Evolutionary conservation across 2,113 vertebrate species (phyloP), one percentile per base, ranked within the genome.

Genomic region (Podarcis raffonei): DNA sequence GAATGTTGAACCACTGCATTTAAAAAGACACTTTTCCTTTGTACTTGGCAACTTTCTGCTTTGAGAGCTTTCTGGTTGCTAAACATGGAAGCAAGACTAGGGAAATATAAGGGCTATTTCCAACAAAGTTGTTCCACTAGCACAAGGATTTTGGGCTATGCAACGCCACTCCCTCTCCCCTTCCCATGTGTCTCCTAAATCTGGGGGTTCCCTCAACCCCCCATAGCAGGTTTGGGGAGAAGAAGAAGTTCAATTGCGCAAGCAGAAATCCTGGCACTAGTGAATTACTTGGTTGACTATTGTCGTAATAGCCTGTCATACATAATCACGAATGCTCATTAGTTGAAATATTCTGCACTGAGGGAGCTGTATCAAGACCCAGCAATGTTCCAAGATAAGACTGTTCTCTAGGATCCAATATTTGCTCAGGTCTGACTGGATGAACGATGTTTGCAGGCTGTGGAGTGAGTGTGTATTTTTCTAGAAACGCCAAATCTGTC

Each of bases 391-490:
- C 98, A 81, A 99, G 97, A 65, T 99, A 99, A 0, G 98, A 98
- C 92, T 98, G 99, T 89, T 99, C 98, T 95, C 98, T 96, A 35
- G 98, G 97, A 94, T 99, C 99, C 88, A 99, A 94, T 95, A 99
- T 98, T 87, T 99, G 99, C 83, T 99, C 98, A 1, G 98, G 95
- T 80, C 98, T 97, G 6, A 99, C 98, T 0, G 98, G 98, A 93
- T 99, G 98, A 74, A 98, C 97, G 35, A 99, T 97, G 90, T 98
- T 98, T 82, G 98, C 93, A 5, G 98, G 98, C 88, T 98, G 99
- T 30, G 98, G 98, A 53, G 97, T 98, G 23, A 99, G 97, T 3
- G 98, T 98, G 59, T 99, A 99, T 85, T 99, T 99, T 91, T 99
- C 99, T 23, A 99, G 95, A 94, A 99, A 99, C 1, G 98, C 97